These are phyloP conservation scores for Dicrostonyx torquatus DNA, from an alignment of 2,797 vertebrate genomes.

Conservation along the genomic window DNA sequence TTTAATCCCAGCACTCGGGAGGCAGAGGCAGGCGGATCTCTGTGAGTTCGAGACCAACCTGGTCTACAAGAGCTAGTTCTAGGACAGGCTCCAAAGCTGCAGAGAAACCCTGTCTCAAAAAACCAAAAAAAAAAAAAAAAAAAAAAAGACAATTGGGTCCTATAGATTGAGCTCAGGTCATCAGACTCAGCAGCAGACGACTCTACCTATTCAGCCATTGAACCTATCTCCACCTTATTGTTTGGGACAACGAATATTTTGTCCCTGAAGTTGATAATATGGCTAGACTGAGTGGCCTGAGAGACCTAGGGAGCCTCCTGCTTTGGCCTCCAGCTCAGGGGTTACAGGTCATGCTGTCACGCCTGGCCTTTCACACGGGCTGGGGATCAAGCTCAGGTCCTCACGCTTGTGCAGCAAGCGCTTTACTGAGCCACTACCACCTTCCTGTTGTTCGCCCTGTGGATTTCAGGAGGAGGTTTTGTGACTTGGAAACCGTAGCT, in stretches of 20 bases:
- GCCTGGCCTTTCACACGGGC: neutral
- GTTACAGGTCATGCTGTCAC: neutral
- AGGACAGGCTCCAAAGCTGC: too few species aligned
- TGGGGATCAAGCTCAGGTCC: too few species aligned
- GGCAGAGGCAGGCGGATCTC: too few species aligned
- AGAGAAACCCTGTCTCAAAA: too few species aligned
- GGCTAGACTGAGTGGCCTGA: neutral
- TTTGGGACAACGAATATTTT: neutral
- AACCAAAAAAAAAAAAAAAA: too few species aligned
- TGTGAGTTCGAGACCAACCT: too few species aligned
- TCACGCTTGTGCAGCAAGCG: too few species aligned
- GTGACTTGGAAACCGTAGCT: neutral
- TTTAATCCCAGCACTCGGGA: too few species aligned
- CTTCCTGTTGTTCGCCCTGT: neutral
- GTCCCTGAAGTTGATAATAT: neutral
- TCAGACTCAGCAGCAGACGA: neutral
- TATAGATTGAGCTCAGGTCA: neutral
- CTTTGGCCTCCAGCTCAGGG: neutral
- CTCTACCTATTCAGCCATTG: neutral
- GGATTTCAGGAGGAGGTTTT: neutral
- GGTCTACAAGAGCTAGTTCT: too few species aligned
- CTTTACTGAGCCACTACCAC: neutral
- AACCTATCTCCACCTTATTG: neutral
- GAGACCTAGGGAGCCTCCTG: neutral
- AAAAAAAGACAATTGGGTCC: neutral